Evolutionary conservation across 1,140 invertebrate genomes (phyloP), one percentile per base, ranked within the genome.

Genomic region (Maconellicoccus hirsutus): DNA sequence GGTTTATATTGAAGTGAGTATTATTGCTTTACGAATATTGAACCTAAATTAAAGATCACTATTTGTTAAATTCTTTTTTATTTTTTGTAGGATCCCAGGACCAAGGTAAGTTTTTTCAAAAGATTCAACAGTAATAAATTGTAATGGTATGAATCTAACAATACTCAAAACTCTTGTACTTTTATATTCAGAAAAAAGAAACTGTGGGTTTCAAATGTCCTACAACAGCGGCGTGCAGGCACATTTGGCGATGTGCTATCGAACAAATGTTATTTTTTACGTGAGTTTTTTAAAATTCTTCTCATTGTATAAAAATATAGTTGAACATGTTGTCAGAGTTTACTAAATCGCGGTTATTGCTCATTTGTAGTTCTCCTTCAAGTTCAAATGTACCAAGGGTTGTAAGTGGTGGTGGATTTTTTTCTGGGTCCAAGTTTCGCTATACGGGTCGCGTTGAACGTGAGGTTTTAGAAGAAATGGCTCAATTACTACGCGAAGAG

Each of bases 241-340:
- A 96, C 81, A 86, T 98, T 38, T 98, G 94, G 94, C 86, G 91
- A 79, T 95, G 92, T 83, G 94, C 94, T 59, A 92, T 97, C 71
- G 95, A 98, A 79, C 94, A 97, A 81, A 93, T 96, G 86, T 82
- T 96, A 72, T 98, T 98, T 83, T 98, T 96, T 80, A 97, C 94
- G 94, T 97, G 82, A 89, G 90, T 88, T 76, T 78, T 73, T 4
- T 19, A 33, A 33, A 33, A 33, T 6, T 33, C 29, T 7, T 21
- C 42, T 29, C 59, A 69, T 77, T 78, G n/a, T n/a, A n/a, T n/a
- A n/a, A n/a, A n/a, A n/a, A n/a, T n/a, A n/a, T n/a, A n/a, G n/a
- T n/a, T n/a, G n/a, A n/a, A n/a, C n/a, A n/a, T n/a, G n/a, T n/a
- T n/a, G n/a, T n/a, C n/a, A n/a, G n/a, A n/a, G n/a, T n/a, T n/a